Evolutionary conservation across 2,888 invertebrate genomes (phyloP), one percentile per base, ranked within the genome.

Genomic region (Xylota sylvarum): DNA sequence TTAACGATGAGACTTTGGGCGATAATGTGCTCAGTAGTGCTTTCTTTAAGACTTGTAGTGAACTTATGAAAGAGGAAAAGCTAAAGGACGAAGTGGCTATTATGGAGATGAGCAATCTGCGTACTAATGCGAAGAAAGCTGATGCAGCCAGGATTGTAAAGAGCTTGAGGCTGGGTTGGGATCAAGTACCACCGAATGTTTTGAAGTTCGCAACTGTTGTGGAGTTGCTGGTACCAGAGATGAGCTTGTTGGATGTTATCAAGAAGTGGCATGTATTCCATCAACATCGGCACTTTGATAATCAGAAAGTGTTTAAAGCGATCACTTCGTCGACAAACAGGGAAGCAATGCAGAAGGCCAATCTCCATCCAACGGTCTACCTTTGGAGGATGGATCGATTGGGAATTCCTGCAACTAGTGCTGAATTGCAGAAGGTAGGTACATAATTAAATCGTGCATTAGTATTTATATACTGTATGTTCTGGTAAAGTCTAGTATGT

Each of bases 181-280:
- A 90, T n/a, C 90, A 91, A 62, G 89, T 92, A 58, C 92, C 92
- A n/a, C 76, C 84, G 0, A 83, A 88, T 70, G 60, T 91, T 27
- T 40, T 90, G 7, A 72, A 70, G 0, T 77, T 89, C 23, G 10
- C 84, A 0, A 50, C 83, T 0, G 86, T 92, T 35, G 88, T 90
- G 37, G 88, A 89, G 7, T 67, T 88, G 14, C 32, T 92, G 12
- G 14, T 91, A 12, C 89, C 89, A 12, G 88, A 69, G 2, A 90
- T 92, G 90, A 88, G 85, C 6, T 90, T 89, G 69, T 69, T 89
- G 0, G 89, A 92, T 35, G 35, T 92, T 4, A 69, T 92, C 0
- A 85, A 88, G 0, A 88, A 70, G 40, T 91, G 91, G 89, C 88
- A 89, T 32, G 76, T 86, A 6, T 85, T 90, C 69, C 76, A 83